Base-by-base conservation (phyloP, 1,140 invertebrate species). In the Archivesica marissinica region DNA sequence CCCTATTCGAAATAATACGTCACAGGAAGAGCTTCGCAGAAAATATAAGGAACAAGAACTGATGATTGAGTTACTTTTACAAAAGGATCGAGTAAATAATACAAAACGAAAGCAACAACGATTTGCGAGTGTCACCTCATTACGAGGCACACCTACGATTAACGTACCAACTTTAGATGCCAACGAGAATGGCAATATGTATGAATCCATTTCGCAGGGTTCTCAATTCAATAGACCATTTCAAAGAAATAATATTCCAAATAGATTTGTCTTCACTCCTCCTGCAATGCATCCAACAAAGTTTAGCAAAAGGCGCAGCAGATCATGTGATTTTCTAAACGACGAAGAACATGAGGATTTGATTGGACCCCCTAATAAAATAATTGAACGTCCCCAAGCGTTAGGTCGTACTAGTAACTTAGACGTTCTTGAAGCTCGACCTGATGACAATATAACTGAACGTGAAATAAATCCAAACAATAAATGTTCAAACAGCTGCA, bases 241-340 rank as follows among this genome's bases (percentile, higher is more conserved):
- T 52, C 17, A 52, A 52, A 52, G 3, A 7, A 28, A 2, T 59
- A 59, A 6, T 4, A 17, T 59, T 25, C n/a, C 7, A 25, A 25
- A 59, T 59, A 28, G 13, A 59, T 3, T 9, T 30, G 25, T 30
- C 11, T 59, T 59, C 33, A 28, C 13, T 28, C 13, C 13, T 17
- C 54, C 54, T 28, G 1, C 2, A 2, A 17, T 1, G n/a, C n/a
- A 28, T 59, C 1, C 1, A 2, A 6, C 4, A 1, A 25, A 33
- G 20, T 30, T 35, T 0, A 17, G 9, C 4, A 30, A 64, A 20
- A 9, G 59, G n/a, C 28, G 59, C 3, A 64, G 59, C 15, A 64
- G 30, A 25, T 64, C 59, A 13, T 64, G 59, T 25, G 59, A 64
- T 20, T 17, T 64, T 64, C 59, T 64, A 25, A 17, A 64, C n/a